A percentile compares a stretch with the other conserved stretches of the same genome.
Evolutionary conservation across 2,888 invertebrate species (phyloP).

Genomic region (Epirrita christyi): DNA sequence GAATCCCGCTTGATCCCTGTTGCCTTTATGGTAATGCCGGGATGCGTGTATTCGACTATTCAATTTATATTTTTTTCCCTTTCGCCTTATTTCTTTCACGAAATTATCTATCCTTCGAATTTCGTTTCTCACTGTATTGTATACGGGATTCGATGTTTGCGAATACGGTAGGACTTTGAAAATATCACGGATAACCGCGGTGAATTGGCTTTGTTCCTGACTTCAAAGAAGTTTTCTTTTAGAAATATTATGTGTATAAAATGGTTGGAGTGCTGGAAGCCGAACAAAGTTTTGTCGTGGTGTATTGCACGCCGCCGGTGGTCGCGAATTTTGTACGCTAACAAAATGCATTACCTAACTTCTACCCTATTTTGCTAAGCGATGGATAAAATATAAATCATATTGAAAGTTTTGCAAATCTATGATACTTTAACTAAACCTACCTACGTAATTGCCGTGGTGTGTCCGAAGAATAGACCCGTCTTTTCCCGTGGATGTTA

Average conservation of each 20-base stretch:
- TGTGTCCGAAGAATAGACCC: too few species aligned
- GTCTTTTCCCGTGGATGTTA: too few species aligned
- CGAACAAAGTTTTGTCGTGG: conserved; percentile 53
- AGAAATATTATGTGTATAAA: conserved; percentile 77
- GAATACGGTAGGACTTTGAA: conserved; percentile 81
- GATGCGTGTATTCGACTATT: conserved; percentile 85
- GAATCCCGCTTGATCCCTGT: conserved; percentile 83
- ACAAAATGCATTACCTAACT: conserved; percentile 45
- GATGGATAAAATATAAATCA: conserved; percentile 13
- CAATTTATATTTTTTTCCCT: conserved; percentile 84
- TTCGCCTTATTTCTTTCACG: conserved; percentile 81
- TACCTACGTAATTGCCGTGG: too few species aligned
- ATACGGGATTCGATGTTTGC: conserved; percentile 80
- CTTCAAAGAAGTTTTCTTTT: conserved; percentile 81
- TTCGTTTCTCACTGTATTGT: conserved; percentile 85
- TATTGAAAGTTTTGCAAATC: conserved; percentile 3
- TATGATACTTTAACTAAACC: background rate
- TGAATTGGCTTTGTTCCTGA: conserved; percentile 81
- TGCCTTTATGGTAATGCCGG: conserved; percentile 84
- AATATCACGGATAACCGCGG: conserved; percentile 82
- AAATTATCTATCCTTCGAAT: conserved; percentile 84
- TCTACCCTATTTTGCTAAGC: conserved; percentile 11
- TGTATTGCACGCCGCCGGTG: conserved; percentile 49
- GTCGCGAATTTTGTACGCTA: conserved; percentile 50
- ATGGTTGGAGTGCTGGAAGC: conserved; percentile 55